Conservation (phyloP, 2,888 invertebrate species). For the Steinernema hermaphroditum region DNA sequence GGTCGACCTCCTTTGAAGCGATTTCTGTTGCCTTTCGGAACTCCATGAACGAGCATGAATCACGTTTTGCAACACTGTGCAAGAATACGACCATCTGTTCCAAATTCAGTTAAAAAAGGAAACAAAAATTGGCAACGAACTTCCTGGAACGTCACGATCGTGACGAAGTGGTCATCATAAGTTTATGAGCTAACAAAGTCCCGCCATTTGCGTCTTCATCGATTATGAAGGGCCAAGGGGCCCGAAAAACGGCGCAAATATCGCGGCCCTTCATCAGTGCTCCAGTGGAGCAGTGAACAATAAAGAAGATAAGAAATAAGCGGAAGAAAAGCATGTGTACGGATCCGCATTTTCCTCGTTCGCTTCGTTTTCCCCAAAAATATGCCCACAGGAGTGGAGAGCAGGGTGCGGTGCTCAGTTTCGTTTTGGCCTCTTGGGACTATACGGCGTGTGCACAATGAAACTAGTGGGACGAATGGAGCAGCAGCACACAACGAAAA, state of each 20-base stretch:
- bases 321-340: not conserved
- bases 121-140: too few species aligned
- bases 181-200: constrained; percentile 24
- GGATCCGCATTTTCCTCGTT: not conserved
- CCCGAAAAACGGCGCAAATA: constrained; percentile 5
- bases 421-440: constrained; percentile 2
- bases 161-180: constrained; percentile 8
- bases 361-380: constrained; percentile 5
- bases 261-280: constrained; percentile 15
- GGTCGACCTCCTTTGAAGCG: too few species aligned
- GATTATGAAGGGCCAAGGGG: constrained; percentile 2
- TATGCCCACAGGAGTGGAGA: not conserved
- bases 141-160: too few species aligned
- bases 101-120: too few species aligned
- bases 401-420: not conserved
- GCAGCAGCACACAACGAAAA: constrained; percentile 18
- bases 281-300: not conserved
- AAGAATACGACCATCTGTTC: too few species aligned
- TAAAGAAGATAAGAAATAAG: not conserved
- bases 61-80: too few species aligned
- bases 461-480: constrained; percentile 1
- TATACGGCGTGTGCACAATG: not conserved
- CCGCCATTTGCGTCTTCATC: constrained; percentile 15
- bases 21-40: too few species aligned
- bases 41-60: too few species aligned